A percentile compares a stretch with the other conserved stretches of the same genome.
Conservation (phyloP, 1,140 invertebrate species). For the Brachionus rotundiformis region DNA sequence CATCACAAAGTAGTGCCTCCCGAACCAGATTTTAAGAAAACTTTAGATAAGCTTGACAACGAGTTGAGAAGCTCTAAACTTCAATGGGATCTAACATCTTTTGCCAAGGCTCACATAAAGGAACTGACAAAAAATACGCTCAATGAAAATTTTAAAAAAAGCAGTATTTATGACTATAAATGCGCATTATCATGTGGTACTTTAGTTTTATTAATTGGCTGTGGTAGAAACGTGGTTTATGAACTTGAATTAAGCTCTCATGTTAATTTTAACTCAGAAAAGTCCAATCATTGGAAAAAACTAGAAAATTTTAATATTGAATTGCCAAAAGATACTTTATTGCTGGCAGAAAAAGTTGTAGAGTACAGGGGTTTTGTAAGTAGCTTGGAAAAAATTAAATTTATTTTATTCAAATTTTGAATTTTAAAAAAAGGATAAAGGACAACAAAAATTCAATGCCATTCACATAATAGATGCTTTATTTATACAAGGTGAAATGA, state of each 20-base stretch:
- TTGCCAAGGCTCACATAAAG: not conserved
- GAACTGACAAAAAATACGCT: not conserved
- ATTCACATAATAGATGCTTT: constrained; percentile 49
- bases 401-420: not conserved
- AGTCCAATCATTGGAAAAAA: constrained; percentile 13
- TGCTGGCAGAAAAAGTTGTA: constrained; percentile 31
- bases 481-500: constrained; percentile 48
- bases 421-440: not conserved
- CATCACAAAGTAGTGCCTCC: not conserved
- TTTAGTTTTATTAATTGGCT: constrained; percentile 19
- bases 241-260: not conserved
- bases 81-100: not conserved
- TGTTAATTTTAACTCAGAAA: not conserved
- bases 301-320: constrained; percentile 48
- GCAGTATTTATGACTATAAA: constrained; percentile 44
- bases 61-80: constrained; percentile 19
- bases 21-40: not conserved
- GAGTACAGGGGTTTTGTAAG: constrained; percentile 2
- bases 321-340: constrained; percentile 36
- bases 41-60: constrained; percentile 13
- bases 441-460: constrained; percentile 17
- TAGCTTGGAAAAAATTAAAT: not conserved
- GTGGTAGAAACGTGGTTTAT: constrained; percentile 31
- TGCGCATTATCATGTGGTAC: constrained; percentile 18
- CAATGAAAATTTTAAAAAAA: constrained; percentile 42